These are phyloP conservation scores for Hydropotes inermis DNA, from an alignment of 2,113 vertebrate species.

Conservation along the genomic window DNA sequence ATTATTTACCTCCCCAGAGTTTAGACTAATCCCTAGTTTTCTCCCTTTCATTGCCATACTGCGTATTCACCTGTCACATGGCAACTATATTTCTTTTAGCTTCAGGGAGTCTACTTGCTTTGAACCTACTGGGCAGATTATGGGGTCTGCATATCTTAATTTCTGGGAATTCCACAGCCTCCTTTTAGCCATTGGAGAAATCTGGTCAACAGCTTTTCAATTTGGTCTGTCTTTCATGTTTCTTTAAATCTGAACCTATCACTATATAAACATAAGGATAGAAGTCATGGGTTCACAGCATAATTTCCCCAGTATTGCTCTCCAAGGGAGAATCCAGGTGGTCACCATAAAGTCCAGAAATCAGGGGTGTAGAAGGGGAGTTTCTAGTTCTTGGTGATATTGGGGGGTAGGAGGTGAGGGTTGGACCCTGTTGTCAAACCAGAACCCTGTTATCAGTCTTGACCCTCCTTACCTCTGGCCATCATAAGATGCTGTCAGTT, in stretches of 20 bases:
- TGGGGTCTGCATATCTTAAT: constrained; percentile 41
- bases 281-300: not conserved
- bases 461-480: not conserved
- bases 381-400: not conserved
- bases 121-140: constrained; percentile 57
- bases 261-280: not conserved
- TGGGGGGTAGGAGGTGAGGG: not conserved
- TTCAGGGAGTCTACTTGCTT: constrained; percentile 40
- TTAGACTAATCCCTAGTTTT: constrained; percentile 65
- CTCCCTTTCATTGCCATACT: constrained; percentile 47
- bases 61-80: constrained; percentile 70
- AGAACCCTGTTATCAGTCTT: not conserved
- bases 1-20: constrained; percentile 71
- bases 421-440: not conserved
- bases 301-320: not conserved
- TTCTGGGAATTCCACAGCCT: constrained; percentile 35
- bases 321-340: not conserved
- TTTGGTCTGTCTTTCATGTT: not conserved
- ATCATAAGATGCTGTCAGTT: not conserved
- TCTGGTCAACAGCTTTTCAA: not conserved
- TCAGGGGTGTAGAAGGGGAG: not conserved
- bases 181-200: not conserved
- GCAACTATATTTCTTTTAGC: constrained; percentile 65
- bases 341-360: not conserved
- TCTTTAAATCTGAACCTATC: not conserved